These are phyloP conservation scores for Drosophila demipolita DNA, from an alignment of 2,888 invertebrate genomes.

Conservation along the genomic window DNA sequence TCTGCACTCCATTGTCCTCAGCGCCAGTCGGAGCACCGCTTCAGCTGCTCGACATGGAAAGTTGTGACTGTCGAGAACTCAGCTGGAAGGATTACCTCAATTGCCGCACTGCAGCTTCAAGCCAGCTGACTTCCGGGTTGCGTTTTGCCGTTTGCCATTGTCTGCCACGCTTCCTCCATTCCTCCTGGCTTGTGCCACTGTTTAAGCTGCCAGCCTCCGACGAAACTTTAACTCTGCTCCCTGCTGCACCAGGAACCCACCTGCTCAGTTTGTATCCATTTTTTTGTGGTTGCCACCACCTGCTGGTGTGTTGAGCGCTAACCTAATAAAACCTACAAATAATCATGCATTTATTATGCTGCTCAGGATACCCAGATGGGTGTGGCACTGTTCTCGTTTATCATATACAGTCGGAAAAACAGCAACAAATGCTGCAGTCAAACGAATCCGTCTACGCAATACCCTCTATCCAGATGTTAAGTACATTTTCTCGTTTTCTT, in stretches of 20 bases:
- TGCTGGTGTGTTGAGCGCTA: conserved; percentile 56
- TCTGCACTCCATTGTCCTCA: conserved; percentile 16
- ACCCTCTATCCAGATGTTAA: background rate
- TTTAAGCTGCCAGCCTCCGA: conserved; percentile 17
- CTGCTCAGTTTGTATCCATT: conserved; percentile 5
- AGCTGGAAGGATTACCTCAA: conserved; percentile 69
- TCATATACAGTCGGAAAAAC: conserved; percentile 37
- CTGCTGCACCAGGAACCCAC: background rate
- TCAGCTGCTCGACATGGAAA: conserved; percentile 61
- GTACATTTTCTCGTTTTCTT: background rate
- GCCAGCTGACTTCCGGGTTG: conserved; percentile 43
- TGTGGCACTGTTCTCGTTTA: conserved; percentile 49
- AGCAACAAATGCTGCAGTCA: background rate
- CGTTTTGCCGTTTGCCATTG: conserved; percentile 16
- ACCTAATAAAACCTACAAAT: conserved; percentile 75
- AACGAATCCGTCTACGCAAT: background rate
- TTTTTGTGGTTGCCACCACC: conserved; percentile 45
- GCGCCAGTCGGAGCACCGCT: conserved; percentile 25
- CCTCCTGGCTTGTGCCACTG: conserved; percentile 30
- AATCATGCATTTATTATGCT: conserved; percentile 79
- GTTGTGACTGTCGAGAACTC: conserved; percentile 59
- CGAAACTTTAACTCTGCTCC: background rate
- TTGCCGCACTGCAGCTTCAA: conserved; percentile 39
- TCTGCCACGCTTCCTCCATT: conserved; percentile 11
- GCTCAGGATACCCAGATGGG: conserved; percentile 34